A percentile compares a stretch with the other conserved stretches of the same genome.
Evolutionary conservation across 2,113 vertebrate genomes (phyloP).

Genomic region (Hyla sarda): DNA sequence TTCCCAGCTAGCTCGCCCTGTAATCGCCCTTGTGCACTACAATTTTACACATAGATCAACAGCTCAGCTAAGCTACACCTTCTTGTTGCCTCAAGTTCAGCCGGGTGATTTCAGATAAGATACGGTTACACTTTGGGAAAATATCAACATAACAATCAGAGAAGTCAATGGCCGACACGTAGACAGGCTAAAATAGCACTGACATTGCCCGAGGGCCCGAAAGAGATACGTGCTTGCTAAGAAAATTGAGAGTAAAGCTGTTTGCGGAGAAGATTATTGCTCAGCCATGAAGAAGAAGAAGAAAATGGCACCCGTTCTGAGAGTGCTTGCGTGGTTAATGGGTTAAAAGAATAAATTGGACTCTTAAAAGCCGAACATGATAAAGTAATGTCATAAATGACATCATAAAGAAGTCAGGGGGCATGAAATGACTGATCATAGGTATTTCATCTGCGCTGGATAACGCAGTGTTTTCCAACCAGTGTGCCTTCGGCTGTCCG

Average conservation of each 20-base stretch:
- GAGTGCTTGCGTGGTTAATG: not conserved
- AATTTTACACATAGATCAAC: not conserved
- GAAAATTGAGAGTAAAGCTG: constrained; percentile 6
- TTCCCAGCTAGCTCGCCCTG: too few relatives aligned
- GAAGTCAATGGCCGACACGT: constrained; percentile 15
- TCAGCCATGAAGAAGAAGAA: not conserved
- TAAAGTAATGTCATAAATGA: not conserved
- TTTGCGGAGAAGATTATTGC: constrained; percentile 3
- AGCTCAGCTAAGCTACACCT: not conserved
- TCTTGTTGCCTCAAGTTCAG: constrained; percentile 2
- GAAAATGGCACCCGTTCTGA: constrained; percentile 4
- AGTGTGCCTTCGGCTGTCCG: too few relatives aligned
- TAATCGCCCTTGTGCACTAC: too few relatives aligned
- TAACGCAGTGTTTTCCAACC: too few relatives aligned
- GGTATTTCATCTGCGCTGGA: too few relatives aligned
- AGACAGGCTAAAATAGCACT: constrained; percentile 29
- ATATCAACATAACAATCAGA: constrained; percentile 4
- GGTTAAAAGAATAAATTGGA: not conserved
- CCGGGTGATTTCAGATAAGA: not conserved
- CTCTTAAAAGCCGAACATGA: not conserved
- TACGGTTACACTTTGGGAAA: constrained; percentile 27
- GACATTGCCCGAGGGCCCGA: constrained; percentile 9
- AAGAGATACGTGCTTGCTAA: constrained; percentile 30
- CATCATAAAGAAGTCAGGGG: not conserved
- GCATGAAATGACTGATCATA: not conserved